Conservation (phyloP, 2,888 invertebrate species). For the Neoitamus cyanurus region DNA sequence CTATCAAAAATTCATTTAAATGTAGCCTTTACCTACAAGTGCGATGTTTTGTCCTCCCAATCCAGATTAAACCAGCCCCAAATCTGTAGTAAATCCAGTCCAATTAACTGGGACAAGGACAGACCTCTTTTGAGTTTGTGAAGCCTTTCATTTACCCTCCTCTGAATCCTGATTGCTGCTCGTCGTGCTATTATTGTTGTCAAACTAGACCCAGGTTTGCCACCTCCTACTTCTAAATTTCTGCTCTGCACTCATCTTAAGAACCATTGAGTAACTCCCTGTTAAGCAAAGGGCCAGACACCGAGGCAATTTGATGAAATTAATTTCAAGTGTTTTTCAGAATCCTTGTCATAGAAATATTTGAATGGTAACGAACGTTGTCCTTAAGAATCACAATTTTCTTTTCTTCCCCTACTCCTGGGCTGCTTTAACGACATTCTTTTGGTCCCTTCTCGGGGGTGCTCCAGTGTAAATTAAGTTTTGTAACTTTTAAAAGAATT, state of each 20-base stretch:
- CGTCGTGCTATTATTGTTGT: background rate
- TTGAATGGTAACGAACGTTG: background rate
- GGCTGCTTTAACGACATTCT: background rate
- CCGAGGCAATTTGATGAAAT: background rate
- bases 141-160: background rate
- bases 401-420: background rate
- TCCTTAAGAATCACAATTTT: too few relatives aligned
- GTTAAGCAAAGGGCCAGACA: background rate
- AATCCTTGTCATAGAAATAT: background rate
- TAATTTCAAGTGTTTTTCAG: background rate
- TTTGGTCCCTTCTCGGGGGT: background rate
- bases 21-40: slow-evolving; percentile 9
- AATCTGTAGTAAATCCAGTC: slow-evolving; percentile 32
- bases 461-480: background rate
- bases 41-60: background rate
- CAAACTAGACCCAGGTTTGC: background rate
- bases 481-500: background rate
- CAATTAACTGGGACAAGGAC: slow-evolving; percentile 18
- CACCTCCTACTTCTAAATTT: background rate
- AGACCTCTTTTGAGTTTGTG: background rate
- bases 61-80: background rate
- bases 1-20: slow-evolving; percentile 39
- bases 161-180: background rate
- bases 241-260: background rate
- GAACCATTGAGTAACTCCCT: background rate